These are phyloP conservation scores for Phragmatobia fuliginosa DNA, from an alignment of 2,888 invertebrate genomes.

Conservation along the genomic window DNA sequence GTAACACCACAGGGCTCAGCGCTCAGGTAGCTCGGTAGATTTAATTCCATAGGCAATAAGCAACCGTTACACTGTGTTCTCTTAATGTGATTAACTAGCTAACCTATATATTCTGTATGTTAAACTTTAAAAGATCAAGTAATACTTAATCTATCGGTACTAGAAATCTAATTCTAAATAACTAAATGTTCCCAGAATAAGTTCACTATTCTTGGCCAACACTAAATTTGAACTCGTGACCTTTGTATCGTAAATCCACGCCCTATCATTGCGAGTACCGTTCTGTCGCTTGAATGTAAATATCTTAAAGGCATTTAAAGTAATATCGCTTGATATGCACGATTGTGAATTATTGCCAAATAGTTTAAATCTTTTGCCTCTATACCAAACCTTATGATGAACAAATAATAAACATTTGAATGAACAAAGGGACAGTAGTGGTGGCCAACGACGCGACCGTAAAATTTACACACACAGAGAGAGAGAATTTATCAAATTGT, in stretches of 20 bases:
- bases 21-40: no score
- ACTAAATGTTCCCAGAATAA: conserved; percentile 40
- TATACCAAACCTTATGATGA: neutral
- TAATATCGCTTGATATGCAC: conserved; percentile 43
- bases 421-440: neutral
- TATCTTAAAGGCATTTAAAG: conserved; percentile 45
- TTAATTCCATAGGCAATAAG: no score
- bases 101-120: neutral
- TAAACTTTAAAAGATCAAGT: neutral
- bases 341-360: conserved; percentile 29
- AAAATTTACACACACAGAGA: neutral
- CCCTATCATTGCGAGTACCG: conserved; percentile 39
- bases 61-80: neutral
- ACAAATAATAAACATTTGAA: neutral
- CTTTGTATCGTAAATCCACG: conserved; percentile 50
- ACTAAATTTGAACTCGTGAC: conserved; percentile 43
- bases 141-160: neutral
- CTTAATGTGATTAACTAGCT: neutral
- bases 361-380: conserved; percentile 6
- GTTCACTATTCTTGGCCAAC: conserved; percentile 48
- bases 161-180: conserved; percentile 40
- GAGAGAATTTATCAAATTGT: neutral
- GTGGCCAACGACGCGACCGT: neutral
- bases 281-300: conserved; percentile 42
- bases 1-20: no score